A percentile compares a stretch with the other conserved stretches of the same genome.
phyloP scores from a whole-genome alignment of 35 echinoderm and acorn worm genomes.

The Acanthaster planci region DNA sequence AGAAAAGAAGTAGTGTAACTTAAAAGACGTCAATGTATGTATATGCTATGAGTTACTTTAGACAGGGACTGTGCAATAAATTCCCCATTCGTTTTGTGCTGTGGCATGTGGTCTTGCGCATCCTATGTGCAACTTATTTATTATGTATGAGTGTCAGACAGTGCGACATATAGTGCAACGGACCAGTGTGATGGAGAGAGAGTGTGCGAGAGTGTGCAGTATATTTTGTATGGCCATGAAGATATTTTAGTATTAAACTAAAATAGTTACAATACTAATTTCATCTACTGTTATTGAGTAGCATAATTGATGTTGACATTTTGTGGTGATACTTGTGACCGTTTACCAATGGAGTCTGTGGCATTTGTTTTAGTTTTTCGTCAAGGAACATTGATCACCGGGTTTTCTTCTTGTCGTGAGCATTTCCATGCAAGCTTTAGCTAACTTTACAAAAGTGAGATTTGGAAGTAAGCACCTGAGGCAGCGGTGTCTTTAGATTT shows the following conservation, averaged over 20 bases:
- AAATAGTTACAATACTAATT: not conserved
- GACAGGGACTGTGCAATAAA: slow-evolving; percentile 15
- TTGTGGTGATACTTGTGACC: too few species aligned
- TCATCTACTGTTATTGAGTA: not conserved
- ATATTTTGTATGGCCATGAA: too few species aligned
- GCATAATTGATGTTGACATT: slow-evolving; percentile 1
- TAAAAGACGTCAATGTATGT: slow-evolving; percentile 18
- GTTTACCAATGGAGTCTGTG: too few species aligned
- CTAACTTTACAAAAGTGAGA: not conserved
- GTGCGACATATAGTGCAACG: not conserved
- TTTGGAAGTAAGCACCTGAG: not conserved
- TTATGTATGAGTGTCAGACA: not conserved
- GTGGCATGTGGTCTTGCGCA: slow-evolving; percentile 13
- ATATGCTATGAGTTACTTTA: slow-evolving; percentile 16
- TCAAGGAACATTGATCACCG: too few species aligned
- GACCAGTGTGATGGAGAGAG: not conserved
- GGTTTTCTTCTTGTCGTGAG: not conserved
- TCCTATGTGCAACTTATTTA: slow-evolving; percentile 23
- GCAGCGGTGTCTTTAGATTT: slow-evolving; percentile 6
- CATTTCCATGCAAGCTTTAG: slow-evolving; percentile 7
- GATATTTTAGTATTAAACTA: not conserved
- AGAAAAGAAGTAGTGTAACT: not conserved
- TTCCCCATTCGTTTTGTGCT: slow-evolving; percentile 8
- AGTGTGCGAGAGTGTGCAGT: too few species aligned
- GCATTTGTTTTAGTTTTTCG: too few species aligned